phyloP scores from a whole-genome alignment of 2,797 vertebrate genomes.

The Scyliorhinus canicula region DNA sequence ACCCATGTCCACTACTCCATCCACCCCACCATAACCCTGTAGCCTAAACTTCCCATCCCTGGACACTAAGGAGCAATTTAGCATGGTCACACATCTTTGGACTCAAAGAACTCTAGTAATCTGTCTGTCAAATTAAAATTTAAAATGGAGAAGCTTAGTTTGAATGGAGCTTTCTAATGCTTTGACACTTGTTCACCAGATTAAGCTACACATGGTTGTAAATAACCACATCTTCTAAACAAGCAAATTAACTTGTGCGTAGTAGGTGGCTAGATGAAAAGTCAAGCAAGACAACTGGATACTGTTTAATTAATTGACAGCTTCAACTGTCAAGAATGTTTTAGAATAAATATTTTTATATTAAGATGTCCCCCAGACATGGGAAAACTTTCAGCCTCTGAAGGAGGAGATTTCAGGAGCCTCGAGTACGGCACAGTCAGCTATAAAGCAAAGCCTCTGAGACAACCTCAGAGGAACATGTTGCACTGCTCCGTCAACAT shows the following conservation, averaged over 20 bases:
- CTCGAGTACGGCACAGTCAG: neutral
- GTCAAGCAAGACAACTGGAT: neutral
- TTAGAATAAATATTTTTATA: neutral
- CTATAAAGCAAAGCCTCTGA: neutral
- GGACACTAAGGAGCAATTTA: no score
- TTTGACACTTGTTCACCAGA: neutral
- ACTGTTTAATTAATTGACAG: neutral
- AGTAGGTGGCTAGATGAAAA: neutral
- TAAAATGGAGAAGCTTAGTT: neutral
- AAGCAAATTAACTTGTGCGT: neutral
- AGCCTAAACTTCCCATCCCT: no score
- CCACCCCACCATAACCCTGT: no score
- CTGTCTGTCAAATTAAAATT: neutral
- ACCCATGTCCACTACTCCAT: no score
- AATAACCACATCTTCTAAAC: neutral
- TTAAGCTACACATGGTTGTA: neutral
- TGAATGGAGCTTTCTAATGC: neutral
- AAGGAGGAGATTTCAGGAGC: neutral
- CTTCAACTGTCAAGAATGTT: neutral
- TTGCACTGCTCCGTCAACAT: neutral
- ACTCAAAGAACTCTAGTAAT: neutral
- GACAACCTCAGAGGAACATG: neutral
- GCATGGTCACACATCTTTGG: no score
- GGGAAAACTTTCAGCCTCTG: neutral
- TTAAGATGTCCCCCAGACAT: neutral